phyloP scores from a whole-genome alignment of 2,797 vertebrate species.

The Geotrypetes seraphini region DNA sequence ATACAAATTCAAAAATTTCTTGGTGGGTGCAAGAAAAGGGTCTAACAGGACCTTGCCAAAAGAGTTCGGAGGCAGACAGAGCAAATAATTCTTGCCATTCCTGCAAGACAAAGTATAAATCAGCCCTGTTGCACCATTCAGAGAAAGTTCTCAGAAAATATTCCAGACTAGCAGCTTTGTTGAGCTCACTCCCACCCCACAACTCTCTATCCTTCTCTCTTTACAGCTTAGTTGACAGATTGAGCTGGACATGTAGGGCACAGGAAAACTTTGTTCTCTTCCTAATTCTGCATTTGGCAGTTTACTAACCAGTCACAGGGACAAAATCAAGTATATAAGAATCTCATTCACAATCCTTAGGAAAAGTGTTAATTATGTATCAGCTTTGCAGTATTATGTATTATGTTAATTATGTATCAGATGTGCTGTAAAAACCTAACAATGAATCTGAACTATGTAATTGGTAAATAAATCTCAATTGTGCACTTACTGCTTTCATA shows the following conservation, averaged over 20 bases:
- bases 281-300: background rate
- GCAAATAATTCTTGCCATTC: slow-evolving; percentile 33
- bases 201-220: background rate
- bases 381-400: too few relatives aligned
- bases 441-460: too few relatives aligned
- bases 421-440: too few relatives aligned
- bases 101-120: slow-evolving; percentile 19
- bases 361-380: too few relatives aligned
- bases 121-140: slow-evolving; percentile 13
- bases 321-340: too few relatives aligned
- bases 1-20: too few relatives aligned
- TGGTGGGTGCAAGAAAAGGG: too few relatives aligned
- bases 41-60: slow-evolving; percentile 4
- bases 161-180: slow-evolving; percentile 21
- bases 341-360: too few relatives aligned
- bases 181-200: slow-evolving; percentile 1
- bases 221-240: background rate
- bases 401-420: too few relatives aligned
- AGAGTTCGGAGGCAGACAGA: slow-evolving; percentile 20
- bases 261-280: background rate
- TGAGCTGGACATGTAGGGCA: too few relatives aligned
- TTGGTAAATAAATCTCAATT: too few relatives aligned
- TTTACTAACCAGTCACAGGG: background rate
- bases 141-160: slow-evolving; percentile 17
- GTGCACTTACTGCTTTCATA: too few relatives aligned